Evolutionary conservation across 2,113 vertebrate genomes (phyloP), one percentile per base, ranked within the genome.

Genomic region (Dendrocopos noguchii): DNA sequence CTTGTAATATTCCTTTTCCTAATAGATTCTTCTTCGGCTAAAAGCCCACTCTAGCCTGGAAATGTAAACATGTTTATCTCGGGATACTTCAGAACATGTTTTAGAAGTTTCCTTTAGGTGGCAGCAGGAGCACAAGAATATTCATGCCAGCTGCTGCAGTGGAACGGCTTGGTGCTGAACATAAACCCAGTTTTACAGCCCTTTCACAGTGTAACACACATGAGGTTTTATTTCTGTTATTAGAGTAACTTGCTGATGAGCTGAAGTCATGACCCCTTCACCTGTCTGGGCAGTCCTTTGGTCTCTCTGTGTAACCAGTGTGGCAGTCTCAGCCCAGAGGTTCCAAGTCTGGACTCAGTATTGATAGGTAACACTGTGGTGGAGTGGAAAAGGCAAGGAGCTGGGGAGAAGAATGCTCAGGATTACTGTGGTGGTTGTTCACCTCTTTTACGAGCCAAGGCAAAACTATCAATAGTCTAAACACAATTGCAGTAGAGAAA

Each of bases 101-200:
- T 18, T n/a, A 86, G 44, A 59, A 24, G 52, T 84, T 71, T 79
- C 94, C 97, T 95, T 79, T 95, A 94, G 97, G 90, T 97, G 97
- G 97, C 97, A 97, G 95, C 90, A 96, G 92, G 66, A 94, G 77
- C 75, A 96, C 94, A 82, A 79, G 84, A 93, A 96, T 97, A 66
- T 66, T 86, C 33, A 77, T 12, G 18, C 28, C 21, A 44, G 1
- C 72, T 73, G 53, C 42, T 82, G 24, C 0, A 0, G 33, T 24
- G 52, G 18, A 2, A 2, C 12, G 39, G 34, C 18, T 92, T 44
- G 3, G 1, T 21, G 79, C 72, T 82, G 68, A 75, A 39, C 29
- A 20, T 85, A 80, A 92, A 80, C 15, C 4, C 42, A 46, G 25
- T 53, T 93, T 92, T 75, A 75, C 57, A 84, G 42, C 5, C 25